Evolutionary conservation across 2,797 vertebrate species (phyloP).

Genomic region (Manis crassicaudata): DNA sequence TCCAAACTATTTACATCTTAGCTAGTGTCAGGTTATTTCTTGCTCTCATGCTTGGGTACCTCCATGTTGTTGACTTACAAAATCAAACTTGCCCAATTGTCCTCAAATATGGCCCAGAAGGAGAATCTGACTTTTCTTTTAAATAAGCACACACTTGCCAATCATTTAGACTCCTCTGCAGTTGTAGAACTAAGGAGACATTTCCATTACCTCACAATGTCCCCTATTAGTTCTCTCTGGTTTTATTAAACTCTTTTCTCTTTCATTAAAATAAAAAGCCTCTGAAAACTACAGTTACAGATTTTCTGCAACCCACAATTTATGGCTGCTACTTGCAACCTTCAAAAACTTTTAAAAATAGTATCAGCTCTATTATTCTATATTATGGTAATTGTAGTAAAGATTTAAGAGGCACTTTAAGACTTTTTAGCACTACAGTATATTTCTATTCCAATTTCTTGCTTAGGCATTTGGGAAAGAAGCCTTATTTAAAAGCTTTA

Average conservation of each 20-base stretch:
- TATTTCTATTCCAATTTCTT: slow-evolving; percentile 81
- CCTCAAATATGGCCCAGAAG: slow-evolving; percentile 41
- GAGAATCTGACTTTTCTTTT: slow-evolving; percentile 54
- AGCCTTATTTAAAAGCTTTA: slow-evolving; percentile 80
- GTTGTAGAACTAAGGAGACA: slow-evolving; percentile 63
- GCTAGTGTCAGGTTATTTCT: background rate
- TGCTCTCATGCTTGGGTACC: slow-evolving; percentile 46
- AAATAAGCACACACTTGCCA: slow-evolving; percentile 37
- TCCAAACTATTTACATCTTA: slow-evolving; percentile 43
- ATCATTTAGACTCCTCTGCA: slow-evolving; percentile 58
- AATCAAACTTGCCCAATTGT: slow-evolving; percentile 25
- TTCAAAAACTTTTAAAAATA: slow-evolving; percentile 88
- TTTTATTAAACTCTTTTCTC: slow-evolving; percentile 79
- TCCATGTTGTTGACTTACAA: slow-evolving; percentile 31
- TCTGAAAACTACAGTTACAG: slow-evolving; percentile 81
- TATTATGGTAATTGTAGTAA: slow-evolving; percentile 87
- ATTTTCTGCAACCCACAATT: slow-evolving; percentile 84
- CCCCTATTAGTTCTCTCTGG: slow-evolving; percentile 77
- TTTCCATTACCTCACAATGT: slow-evolving; percentile 69
- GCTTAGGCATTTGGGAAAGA: slow-evolving; percentile 78
- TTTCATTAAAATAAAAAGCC: slow-evolving; percentile 86
- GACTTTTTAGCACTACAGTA: slow-evolving; percentile 84
- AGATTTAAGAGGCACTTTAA: slow-evolving; percentile 87
- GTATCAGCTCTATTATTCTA: slow-evolving; percentile 85
- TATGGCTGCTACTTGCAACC: slow-evolving; percentile 85